Evolutionary conservation across 2,113 vertebrate genomes (phyloP).

Genomic region (Otus sunia): DNA sequence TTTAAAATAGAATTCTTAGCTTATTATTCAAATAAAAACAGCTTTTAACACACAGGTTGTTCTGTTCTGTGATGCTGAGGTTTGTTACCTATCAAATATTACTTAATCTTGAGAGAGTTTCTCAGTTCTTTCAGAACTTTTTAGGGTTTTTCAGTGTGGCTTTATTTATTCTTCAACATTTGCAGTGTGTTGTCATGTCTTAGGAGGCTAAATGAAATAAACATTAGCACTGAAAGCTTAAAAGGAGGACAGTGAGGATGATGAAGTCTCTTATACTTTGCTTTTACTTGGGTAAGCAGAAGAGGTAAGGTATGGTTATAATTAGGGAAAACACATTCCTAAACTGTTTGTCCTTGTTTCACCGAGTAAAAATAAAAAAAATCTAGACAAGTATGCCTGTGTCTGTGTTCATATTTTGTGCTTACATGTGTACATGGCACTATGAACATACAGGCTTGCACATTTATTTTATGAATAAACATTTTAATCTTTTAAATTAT

Average conservation of each 20-base stretch:
- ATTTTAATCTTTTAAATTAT: not conserved
- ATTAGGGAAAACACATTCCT: not conserved
- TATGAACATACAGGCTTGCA: not conserved
- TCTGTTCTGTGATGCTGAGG: not conserved
- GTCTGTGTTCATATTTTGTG: not conserved
- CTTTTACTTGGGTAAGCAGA: not conserved
- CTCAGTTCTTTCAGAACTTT: not conserved
- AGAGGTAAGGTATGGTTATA: not conserved
- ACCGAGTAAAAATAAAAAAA: not conserved
- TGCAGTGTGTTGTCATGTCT: not conserved
- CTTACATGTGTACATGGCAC: not conserved
- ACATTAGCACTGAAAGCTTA: not conserved
- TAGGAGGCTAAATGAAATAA: not conserved
- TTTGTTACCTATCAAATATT: not conserved
- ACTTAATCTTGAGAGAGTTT: not conserved
- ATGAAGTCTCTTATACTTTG: not conserved
- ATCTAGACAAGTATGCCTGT: not conserved
- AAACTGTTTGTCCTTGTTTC: not conserved
- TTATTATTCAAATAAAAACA: not conserved
- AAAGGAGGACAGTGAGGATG: not conserved
- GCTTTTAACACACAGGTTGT: not conserved
- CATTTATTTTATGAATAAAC: not conserved
- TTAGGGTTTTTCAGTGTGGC: not conserved
- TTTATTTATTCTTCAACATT: not conserved
- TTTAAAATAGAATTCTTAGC: not conserved